phyloP scores from a whole-genome alignment of 2,888 invertebrate genomes.

The Brachypterus glaber region DNA sequence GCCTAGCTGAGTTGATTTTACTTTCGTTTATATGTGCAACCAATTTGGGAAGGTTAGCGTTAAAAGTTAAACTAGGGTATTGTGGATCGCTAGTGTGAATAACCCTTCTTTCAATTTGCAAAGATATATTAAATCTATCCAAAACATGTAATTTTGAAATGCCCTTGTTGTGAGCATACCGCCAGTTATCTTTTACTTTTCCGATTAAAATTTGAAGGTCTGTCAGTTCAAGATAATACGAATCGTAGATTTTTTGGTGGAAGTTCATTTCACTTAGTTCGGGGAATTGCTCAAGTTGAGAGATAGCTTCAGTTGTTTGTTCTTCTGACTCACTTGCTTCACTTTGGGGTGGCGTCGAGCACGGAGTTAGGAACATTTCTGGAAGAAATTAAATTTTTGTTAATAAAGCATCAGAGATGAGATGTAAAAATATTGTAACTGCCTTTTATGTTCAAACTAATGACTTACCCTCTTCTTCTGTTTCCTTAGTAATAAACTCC shows the following conservation, averaged over 20 bases:
- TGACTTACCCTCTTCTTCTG: conserved; percentile 42
- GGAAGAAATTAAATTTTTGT: conserved; percentile 10
- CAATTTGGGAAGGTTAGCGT: conserved; percentile 78
- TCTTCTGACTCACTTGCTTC: conserved; percentile 53
- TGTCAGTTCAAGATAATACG: conserved; percentile 68
- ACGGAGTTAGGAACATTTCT: conserved; percentile 73
- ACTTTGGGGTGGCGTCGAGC: conserved; percentile 78
- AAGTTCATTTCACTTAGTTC: conserved; percentile 50
- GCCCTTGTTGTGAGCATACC: conserved; percentile 74
- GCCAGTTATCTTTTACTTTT: conserved; percentile 81
- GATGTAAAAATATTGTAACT: too few relatives aligned
- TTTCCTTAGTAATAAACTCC: conserved; percentile 36
- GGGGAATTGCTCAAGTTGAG: conserved; percentile 28
- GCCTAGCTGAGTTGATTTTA: conserved; percentile 62
- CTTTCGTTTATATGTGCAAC: conserved; percentile 86
- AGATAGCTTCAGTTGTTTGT: conserved; percentile 32
- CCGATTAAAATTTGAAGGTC: conserved; percentile 84
- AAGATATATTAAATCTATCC: conserved; percentile 46
- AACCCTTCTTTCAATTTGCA: conserved; percentile 68
- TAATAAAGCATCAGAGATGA: background rate
- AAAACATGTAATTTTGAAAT: conserved; percentile 79
- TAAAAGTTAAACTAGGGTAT: conserved; percentile 74
- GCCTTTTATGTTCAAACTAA: too few relatives aligned
- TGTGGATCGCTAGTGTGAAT: conserved; percentile 76
- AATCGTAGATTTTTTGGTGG: conserved; percentile 65